Conservation (phyloP, 2,797 vertebrate genomes). For the Dipus sagitta region DNA sequence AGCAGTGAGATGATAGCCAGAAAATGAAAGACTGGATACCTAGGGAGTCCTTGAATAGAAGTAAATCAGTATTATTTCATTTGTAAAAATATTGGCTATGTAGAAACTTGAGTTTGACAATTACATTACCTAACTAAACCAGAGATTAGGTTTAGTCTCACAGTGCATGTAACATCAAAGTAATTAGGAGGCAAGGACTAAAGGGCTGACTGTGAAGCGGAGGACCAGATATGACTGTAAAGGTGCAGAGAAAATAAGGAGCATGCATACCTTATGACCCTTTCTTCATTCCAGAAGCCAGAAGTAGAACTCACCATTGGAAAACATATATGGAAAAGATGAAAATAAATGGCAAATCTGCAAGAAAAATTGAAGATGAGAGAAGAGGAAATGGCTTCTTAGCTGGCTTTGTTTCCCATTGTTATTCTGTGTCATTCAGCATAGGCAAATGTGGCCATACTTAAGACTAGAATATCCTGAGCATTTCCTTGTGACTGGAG, state of each 20-base stretch:
- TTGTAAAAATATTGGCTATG: slow-evolving; percentile 62
- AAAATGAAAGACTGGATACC: slow-evolving; percentile 33
- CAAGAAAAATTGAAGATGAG: slow-evolving; percentile 1
- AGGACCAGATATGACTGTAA: background rate
- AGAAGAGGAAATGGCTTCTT: background rate
- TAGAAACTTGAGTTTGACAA: slow-evolving; percentile 28
- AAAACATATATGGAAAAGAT: background rate
- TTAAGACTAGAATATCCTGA: background rate
- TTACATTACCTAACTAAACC: slow-evolving; percentile 36
- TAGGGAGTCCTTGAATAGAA: slow-evolving; percentile 3
- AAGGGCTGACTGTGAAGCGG: background rate
- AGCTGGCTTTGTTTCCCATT: background rate
- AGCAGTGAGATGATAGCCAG: background rate
- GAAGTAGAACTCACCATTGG: background rate
- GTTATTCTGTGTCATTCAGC: background rate
- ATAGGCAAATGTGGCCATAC: background rate
- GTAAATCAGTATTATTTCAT: slow-evolving; percentile 28
- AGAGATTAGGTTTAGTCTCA: slow-evolving; percentile 41
- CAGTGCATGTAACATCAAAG: background rate
- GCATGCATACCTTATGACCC: background rate
- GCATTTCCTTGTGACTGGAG: background rate
- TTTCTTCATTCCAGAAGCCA: background rate
- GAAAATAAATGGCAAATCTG: background rate
- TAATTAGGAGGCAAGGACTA: background rate
- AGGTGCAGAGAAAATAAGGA: background rate